phyloP scores from a whole-genome alignment of 2,113 vertebrate genomes.

The Scatophagus argus region DNA sequence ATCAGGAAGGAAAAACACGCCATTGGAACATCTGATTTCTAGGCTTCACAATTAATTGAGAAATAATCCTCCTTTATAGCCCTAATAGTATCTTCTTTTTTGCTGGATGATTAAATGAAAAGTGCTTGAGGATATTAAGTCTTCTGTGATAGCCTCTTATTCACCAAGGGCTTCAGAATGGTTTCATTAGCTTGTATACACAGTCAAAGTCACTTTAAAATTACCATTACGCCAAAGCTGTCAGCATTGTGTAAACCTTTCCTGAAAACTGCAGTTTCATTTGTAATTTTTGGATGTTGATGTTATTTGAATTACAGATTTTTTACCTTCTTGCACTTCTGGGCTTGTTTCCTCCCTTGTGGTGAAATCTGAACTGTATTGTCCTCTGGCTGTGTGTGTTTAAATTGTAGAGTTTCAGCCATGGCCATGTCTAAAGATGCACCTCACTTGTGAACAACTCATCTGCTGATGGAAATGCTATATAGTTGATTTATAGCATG shows the following conservation, averaged over 20 bases:
- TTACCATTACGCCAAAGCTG: too few relatives aligned
- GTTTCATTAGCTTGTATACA: not conserved
- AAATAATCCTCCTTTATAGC: not conserved
- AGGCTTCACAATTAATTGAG: too few relatives aligned
- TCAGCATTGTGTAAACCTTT: slow-evolving; percentile 1
- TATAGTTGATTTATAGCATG: not conserved
- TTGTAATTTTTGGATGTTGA: slow-evolving; percentile 16
- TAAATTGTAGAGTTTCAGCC: slow-evolving; percentile 45
- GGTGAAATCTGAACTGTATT: slow-evolving; percentile 34
- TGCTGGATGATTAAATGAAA: not conserved
- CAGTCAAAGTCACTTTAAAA: not conserved
- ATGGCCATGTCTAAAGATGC: slow-evolving; percentile 7
- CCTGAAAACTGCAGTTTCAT: not conserved
- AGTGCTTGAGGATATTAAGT: not conserved
- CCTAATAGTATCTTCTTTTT: not conserved
- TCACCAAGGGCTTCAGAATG: not conserved
- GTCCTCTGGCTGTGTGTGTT: slow-evolving; percentile 47
- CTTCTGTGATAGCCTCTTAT: not conserved
- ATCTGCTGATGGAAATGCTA: slow-evolving; percentile 11
- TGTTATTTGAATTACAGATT: slow-evolving; percentile 1
- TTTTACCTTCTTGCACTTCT: slow-evolving; percentile 13
- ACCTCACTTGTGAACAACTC: not conserved
- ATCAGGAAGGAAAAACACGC: too few relatives aligned
- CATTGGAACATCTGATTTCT: too few relatives aligned
- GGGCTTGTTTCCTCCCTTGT: slow-evolving; percentile 21